Base-by-base conservation (phyloP, 2,113 vertebrate species). In the Callipepla squamata region DNA sequence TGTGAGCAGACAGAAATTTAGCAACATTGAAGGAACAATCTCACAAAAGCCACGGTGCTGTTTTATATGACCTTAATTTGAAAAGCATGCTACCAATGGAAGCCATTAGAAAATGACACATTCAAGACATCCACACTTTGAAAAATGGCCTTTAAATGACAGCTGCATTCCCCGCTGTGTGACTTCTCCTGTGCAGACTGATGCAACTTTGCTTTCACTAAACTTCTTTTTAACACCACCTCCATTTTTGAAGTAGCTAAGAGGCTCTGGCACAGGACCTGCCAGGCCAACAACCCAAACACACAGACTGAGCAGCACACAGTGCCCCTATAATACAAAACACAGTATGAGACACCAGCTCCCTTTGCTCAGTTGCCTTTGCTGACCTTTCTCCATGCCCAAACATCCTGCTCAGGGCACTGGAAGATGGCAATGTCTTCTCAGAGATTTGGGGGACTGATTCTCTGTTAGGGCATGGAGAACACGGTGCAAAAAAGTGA, bases 381-480 rank as follows among this genome's bases (percentile, higher is more conserved):
- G 74, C 22, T 2, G 15, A 32, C 2, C 2, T 42, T 79, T 44
- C 51, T 18, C 22, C 70, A 78, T 11, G 14, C 9, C 25, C 11
- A 34, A 8, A 68, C 30, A 55, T 38, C 14, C 50, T 78, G 30
- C 32, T 84, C 36, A 0, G 13, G 59, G 47, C 30, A 6, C 4
- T 3, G 0, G 1, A 45, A 63, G 32, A 19, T 78, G 58, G 66
- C 34, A 11, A 28, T 53, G 48, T 10, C 66, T 58, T 45, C 67
- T 21, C 77, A 25, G n/a, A 70, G 38, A 47, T 1, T 30, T 0
- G 0, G 73, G 45, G 38, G 72, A 36, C 7, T 13, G 25, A 55
- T 11, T 72, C 61, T 36, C 38, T 1, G 0, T 32, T n/a, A 28
- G 5, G 2, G 3, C 25, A 30, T 8, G 28, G 2, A 74, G 11